Evolutionary conservation across 1,140 invertebrate species (phyloP).

Genomic region (Cecropterus lyciades): DNA sequence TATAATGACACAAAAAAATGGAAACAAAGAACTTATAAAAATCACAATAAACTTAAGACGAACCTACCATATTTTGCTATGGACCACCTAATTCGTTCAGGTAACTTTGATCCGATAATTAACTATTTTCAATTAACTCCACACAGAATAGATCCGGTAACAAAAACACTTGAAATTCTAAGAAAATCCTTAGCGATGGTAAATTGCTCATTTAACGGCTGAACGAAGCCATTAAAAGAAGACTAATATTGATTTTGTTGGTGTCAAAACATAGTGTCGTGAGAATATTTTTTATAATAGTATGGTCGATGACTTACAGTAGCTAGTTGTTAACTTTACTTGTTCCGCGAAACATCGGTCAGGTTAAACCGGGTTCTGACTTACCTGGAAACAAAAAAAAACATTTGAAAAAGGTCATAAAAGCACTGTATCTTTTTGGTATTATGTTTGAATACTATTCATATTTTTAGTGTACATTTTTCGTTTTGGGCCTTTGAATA

Average conservation of each 20-base stretch:
- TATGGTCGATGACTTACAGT: slow-evolving; percentile 12
- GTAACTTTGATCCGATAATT: neutral
- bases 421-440: too few relatives aligned
- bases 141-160: neutral
- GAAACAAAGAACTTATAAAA: too few relatives aligned
- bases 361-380: neutral
- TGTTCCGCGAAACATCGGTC: slow-evolving; percentile 15
- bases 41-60: too few relatives aligned
- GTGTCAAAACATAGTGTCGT: slow-evolving; percentile 13
- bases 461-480: too few relatives aligned
- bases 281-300: slow-evolving; percentile 6
- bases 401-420: neutral
- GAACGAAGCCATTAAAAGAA: slow-evolving; percentile 4
- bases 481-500: too few relatives aligned
- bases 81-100: neutral
- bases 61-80: too few relatives aligned
- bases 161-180: neutral
- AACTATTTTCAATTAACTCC: neutral
- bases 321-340: neutral
- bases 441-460: too few relatives aligned
- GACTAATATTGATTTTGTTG: slow-evolving; percentile 6
- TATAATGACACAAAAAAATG: too few relatives aligned
- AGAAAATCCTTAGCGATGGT: neutral
- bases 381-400: slow-evolving; percentile 23
- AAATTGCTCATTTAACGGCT: neutral